Evolutionary conservation across 2,113 vertebrate genomes (phyloP).

Genomic region (Cepphus grylle): DNA sequence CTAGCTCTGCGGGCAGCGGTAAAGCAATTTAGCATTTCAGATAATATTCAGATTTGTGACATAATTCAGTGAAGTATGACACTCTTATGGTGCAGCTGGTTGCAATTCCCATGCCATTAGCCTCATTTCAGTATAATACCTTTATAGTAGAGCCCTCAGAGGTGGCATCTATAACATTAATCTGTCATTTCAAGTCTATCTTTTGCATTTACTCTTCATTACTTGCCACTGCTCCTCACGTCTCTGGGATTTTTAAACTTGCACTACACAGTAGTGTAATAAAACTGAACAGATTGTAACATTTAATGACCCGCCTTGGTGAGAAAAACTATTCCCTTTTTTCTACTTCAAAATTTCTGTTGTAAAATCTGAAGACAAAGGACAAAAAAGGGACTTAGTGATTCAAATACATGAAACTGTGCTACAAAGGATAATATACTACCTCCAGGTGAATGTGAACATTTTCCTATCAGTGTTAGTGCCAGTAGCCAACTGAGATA

Average conservation of each 20-base stretch:
- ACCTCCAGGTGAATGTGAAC: neutral
- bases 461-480: neutral
- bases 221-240: neutral
- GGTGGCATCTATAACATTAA: neutral
- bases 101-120: neutral
- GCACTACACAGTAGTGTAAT: neutral
- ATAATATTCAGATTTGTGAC: neutral
- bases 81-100: neutral
- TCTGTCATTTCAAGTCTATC: neutral
- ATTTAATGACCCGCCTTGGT: neutral
- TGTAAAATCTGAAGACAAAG: neutral
- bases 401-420: neutral
- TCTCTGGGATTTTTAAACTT: neutral
- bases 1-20: constrained; percentile 11
- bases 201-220: neutral
- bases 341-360: neutral
- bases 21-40: neutral
- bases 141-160: neutral
- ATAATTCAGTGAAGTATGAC: neutral
- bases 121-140: neutral
- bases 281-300: neutral
- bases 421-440: neutral
- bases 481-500: neutral
- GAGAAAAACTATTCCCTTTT: neutral
- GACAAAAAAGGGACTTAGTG: neutral